Evolutionary conservation across 2,797 vertebrate species (phyloP).

Genomic region (Toxotes lorentzi): DNA sequence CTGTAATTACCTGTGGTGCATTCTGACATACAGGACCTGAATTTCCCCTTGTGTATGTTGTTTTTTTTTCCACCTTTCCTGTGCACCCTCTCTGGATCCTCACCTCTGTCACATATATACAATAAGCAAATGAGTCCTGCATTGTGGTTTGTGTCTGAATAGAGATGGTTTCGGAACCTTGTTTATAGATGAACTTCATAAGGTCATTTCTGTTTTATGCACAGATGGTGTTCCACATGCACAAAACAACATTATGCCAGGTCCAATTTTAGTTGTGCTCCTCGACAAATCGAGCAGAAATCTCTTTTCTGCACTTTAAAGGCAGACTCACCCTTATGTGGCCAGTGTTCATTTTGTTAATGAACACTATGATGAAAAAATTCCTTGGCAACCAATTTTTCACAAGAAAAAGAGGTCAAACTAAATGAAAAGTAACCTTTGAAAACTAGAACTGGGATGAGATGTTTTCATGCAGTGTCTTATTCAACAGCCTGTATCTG

Average conservation of each 20-base stretch:
- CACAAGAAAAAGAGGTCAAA: too few relatives aligned
- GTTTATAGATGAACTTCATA: conserved; percentile 26
- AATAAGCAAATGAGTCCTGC: conserved; percentile 11
- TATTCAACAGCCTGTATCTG: too few relatives aligned
- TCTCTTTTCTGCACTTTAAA: conserved; percentile 43
- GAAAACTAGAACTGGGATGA: too few relatives aligned
- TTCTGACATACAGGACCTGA: conserved; percentile 21
- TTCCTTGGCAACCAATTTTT: too few relatives aligned
- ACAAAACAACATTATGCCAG: conserved; percentile 17
- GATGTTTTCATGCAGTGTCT: too few relatives aligned
- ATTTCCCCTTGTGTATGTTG: conserved; percentile 9
- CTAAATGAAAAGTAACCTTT: too few relatives aligned
- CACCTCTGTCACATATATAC: conserved; percentile 10
- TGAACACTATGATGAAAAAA: too few relatives aligned
- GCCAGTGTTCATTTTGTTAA: conserved; percentile 19
- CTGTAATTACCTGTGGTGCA: conserved; percentile 34
- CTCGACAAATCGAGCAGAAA: conserved; percentile 48
- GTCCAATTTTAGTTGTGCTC: conserved; percentile 44
- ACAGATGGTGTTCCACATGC: conserved; percentile 31
- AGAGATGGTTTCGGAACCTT: conserved; percentile 3
- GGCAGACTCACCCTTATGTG: conserved; percentile 57
- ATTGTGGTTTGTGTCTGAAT: conserved; percentile 3
- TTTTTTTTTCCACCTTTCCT: background rate
- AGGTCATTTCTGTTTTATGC: conserved; percentile 32
- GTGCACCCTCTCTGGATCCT: background rate